Percentiles rank a stretch among this genome's conserved stretches.
phyloP scores from a whole-genome alignment of 2,888 invertebrate species.

The Cephus nigrinus region DNA sequence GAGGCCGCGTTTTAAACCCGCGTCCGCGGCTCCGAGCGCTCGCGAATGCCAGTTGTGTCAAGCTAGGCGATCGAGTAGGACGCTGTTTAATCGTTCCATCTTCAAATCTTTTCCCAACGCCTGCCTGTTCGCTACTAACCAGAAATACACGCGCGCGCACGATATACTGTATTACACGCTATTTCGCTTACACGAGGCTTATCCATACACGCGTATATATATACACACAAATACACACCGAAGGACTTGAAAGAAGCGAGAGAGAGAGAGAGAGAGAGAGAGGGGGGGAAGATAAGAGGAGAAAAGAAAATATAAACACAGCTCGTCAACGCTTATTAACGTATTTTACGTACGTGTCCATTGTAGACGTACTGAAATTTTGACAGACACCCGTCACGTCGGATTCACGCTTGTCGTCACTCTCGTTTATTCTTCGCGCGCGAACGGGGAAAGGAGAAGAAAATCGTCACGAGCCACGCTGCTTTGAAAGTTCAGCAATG shows the following conservation, averaged over 20 bases:
- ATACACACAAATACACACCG: background rate
- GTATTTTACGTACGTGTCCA: background rate
- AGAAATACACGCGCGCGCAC: background rate
- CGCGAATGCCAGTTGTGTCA: constrained; percentile 62
- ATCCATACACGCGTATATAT: background rate
- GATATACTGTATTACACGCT: background rate
- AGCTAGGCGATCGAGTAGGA: constrained; percentile 66
- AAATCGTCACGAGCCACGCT: background rate
- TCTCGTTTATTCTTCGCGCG: background rate
- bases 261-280: constrained; percentile 12
- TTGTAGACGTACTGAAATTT: background rate
- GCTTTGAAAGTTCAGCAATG: background rate
- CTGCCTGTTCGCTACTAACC: constrained; percentile 43
- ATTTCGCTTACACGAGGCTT: background rate
- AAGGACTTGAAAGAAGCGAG: background rate
- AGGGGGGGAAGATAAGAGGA: background rate
- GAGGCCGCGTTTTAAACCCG: constrained; percentile 52
- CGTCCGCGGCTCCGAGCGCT: constrained; percentile 46
- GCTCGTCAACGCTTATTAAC: background rate
- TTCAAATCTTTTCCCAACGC: constrained; percentile 48
- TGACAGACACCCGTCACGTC: background rate
- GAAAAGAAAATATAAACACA: background rate
- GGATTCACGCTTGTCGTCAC: background rate
- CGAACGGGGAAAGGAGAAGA: background rate
- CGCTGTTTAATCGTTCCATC: constrained; percentile 63